Evolutionary conservation across 2,888 invertebrate genomes (phyloP).

Genomic region (Ormyrus nitidulus): DNA sequence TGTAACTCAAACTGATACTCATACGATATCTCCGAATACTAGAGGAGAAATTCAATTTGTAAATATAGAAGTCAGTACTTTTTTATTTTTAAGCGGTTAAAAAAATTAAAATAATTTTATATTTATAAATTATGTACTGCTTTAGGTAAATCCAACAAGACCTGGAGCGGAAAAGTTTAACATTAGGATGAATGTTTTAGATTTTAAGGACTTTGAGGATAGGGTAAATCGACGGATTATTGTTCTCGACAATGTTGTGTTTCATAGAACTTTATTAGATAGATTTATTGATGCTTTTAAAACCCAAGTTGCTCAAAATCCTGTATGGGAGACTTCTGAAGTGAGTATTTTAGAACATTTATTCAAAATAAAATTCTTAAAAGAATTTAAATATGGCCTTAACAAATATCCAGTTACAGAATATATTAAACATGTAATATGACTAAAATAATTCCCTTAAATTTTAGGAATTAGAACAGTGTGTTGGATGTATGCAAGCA

Average conservation of each 20-base stretch:
- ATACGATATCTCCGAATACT: slow-evolving; percentile 82
- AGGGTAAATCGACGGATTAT: slow-evolving; percentile 82
- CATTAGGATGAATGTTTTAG: slow-evolving; percentile 86
- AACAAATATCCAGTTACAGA: not conserved
- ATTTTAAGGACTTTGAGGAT: slow-evolving; percentile 87
- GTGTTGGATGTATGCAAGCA: slow-evolving; percentile 92
- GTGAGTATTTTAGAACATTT: slow-evolving; percentile 70
- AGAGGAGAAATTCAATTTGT: slow-evolving; percentile 86
- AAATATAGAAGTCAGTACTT: slow-evolving; percentile 80
- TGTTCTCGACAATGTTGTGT: slow-evolving; percentile 83
- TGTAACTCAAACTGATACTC: slow-evolving; percentile 85
- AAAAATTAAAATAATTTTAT: not conserved
- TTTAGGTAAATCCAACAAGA: slow-evolving; percentile 80
- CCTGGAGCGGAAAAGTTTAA: slow-evolving; percentile 79
- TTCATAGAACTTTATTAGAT: slow-evolving; percentile 88
- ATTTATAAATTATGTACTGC: not conserved
- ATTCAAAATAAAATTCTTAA: not conserved
- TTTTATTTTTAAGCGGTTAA: not conserved
- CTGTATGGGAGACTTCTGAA: slow-evolving; percentile 79
- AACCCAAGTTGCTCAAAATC: slow-evolving; percentile 84
- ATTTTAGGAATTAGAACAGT: slow-evolving; percentile 84
- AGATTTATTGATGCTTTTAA: slow-evolving; percentile 90
- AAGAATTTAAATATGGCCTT: no score
- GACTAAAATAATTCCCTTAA: not conserved
- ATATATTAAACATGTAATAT: slow-evolving; percentile 47